Evolutionary conservation across 2,888 invertebrate species (phyloP).

Genomic region (Mythimna impura): DNA sequence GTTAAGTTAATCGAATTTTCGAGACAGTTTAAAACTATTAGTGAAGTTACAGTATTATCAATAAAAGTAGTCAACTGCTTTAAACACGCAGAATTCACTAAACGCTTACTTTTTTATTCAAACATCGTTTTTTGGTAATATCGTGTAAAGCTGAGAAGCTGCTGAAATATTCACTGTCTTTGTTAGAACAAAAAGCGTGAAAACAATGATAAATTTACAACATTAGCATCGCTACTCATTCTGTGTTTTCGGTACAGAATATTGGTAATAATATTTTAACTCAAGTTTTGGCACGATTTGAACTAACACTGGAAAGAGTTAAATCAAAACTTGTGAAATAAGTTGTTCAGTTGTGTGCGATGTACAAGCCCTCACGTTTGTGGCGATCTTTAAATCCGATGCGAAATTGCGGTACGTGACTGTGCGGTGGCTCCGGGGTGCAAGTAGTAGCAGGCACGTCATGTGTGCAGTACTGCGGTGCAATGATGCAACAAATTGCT

Average conservation of each 20-base stretch:
- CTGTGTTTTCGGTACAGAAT: constrained; percentile 5
- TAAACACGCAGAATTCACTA: background rate
- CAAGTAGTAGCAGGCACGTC: constrained; percentile 20
- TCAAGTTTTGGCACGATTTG: constrained; percentile 13
- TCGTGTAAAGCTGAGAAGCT: background rate
- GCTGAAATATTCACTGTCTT: constrained; percentile 22
- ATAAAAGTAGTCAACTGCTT: background rate
- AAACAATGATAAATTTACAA: constrained; percentile 23
- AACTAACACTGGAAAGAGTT: background rate
- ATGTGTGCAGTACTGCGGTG: constrained; percentile 41
- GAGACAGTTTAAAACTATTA: background rate
- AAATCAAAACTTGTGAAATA: constrained; percentile 16
- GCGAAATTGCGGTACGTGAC: constrained; percentile 52
- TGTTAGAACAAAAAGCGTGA: constrained; percentile 12
- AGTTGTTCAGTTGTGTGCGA: constrained; percentile 6
- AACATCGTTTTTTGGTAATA: background rate
- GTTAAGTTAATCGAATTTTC: constrained; percentile 4
- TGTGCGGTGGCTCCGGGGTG: background rate
- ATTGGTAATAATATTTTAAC: background rate
- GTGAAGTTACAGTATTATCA: background rate
- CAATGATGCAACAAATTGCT: constrained; percentile 60
- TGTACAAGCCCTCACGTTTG: constrained; percentile 35
- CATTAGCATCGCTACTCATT: background rate
- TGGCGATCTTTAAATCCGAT: constrained; percentile 54
- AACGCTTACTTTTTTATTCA: background rate